These are phyloP conservation scores for Pocillopora meandrina DNA, from an alignment of 92 coral and sea anemone species.

Conservation along the genomic window DNA sequence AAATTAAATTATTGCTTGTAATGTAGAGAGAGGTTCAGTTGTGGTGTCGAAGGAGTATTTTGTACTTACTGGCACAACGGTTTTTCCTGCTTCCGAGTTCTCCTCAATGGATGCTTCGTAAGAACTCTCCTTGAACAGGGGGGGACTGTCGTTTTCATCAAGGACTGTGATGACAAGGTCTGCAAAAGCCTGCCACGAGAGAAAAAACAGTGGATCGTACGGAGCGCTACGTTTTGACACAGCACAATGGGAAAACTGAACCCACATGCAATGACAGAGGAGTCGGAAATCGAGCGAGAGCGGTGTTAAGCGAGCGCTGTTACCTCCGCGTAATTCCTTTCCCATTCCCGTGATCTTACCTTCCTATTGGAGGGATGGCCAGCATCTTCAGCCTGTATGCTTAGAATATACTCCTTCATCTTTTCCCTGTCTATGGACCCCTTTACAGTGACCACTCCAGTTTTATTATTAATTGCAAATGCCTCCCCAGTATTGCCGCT, in stretches of 20 bases:
- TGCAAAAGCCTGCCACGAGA: conserved; percentile 63
- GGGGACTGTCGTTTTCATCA: conserved; percentile 87
- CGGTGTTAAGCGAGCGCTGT: too few relatives aligned
- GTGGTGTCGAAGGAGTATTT: not conserved
- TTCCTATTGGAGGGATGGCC: conserved; percentile 85
- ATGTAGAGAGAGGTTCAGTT: too few relatives aligned
- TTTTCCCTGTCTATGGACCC: conserved; percentile 66
- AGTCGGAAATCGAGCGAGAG: not conserved
- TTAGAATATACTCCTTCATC: conserved; percentile 47
- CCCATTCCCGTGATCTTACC: conserved; percentile 29
- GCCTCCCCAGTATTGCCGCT: conserved; percentile 71
- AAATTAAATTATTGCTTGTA: too few relatives aligned
- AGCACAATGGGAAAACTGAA: too few relatives aligned
- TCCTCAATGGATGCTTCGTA: conserved; percentile 73
- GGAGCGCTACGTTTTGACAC: not conserved
- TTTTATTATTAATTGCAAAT: conserved; percentile 51
- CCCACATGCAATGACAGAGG: not conserved
- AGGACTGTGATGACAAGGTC: conserved; percentile 63
- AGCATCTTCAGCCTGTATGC: conserved; percentile 72
- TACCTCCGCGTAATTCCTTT: not conserved
- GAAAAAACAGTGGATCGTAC: not conserved
- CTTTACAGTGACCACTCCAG: conserved; percentile 58
- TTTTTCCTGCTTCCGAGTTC: conserved; percentile 61
- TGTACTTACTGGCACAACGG: conserved; percentile 62
- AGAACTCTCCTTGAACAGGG: conserved; percentile 51